Percentiles rank a stretch among this genome's conserved stretches.
Conservation (phyloP, 2,113 vertebrate species). For the Nothocercus julius region DNA sequence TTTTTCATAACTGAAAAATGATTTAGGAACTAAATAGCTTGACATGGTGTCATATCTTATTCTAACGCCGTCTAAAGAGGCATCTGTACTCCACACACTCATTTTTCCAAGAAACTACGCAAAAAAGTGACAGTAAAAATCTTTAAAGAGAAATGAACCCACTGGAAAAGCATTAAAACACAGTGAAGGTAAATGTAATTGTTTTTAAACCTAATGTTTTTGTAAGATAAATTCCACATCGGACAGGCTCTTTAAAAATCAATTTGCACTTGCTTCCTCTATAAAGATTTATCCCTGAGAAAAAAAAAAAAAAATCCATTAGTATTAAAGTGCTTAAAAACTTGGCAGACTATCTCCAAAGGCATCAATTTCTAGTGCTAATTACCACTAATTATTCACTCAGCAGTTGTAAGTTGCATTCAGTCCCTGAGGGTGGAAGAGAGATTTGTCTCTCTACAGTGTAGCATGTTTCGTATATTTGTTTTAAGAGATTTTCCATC, state of each 20-base stretch:
- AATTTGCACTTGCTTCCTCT: slow-evolving; percentile 75
- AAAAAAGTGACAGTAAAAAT: slow-evolving; percentile 31
- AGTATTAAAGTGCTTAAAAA: slow-evolving; percentile 83
- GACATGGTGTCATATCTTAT: slow-evolving; percentile 41
- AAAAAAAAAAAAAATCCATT: slow-evolving; percentile 75
- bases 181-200: slow-evolving; percentile 67
- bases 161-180: slow-evolving; percentile 59
- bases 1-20: slow-evolving; percentile 50
- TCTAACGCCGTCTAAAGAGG: slow-evolving; percentile 6
- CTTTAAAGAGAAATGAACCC: slow-evolving; percentile 54
- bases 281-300: slow-evolving; percentile 78
- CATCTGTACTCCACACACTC: background rate
- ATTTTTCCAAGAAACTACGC: slow-evolving; percentile 38
- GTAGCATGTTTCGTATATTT: slow-evolving; percentile 19
- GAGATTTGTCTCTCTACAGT: slow-evolving; percentile 70
- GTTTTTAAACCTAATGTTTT: slow-evolving; percentile 74
- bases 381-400: slow-evolving; percentile 84
- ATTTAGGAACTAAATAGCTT: slow-evolving; percentile 58
- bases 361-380: slow-evolving; percentile 80
- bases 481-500: slow-evolving; percentile 52
- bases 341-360: slow-evolving; percentile 81
- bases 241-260: slow-evolving; percentile 80
- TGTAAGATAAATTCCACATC: slow-evolving; percentile 74
- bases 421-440: slow-evolving; percentile 68
- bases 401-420: slow-evolving; percentile 77